Evolutionary conservation across 2,888 invertebrate species (phyloP), one percentile per base, ranked within the genome.

Genomic region (Cremastinae sp.): DNA sequence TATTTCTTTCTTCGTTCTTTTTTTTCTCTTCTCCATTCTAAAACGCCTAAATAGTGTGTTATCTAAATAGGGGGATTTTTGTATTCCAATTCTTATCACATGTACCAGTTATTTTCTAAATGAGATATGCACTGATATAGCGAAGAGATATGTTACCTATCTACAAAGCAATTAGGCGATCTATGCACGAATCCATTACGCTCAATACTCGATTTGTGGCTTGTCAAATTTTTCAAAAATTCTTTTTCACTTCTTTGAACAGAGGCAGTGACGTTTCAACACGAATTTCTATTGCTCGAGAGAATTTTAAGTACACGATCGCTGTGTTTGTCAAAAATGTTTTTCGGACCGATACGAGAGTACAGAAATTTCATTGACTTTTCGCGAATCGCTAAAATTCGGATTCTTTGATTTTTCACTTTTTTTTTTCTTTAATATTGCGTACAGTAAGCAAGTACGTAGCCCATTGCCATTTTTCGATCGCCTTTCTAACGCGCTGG

Each of bases 91-190:
- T 41, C 8, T 64, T 64, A 75, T 78, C 77, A 78, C 73, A 69
- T 78, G 71, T 74, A 79, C 72, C 53, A 78, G 72, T 74, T 70
- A 72, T 66, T 73, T 64, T 71, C 62, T 77, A 74, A 73, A 76
- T 65, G 68, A 72, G 81, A 81, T 80, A 81, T 81, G 80, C 78
- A 77, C 58, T 77, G 77, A 47, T 61, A 79, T 78, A 81, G 80
- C 78, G 71, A 78, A 76, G 75, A 79, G 81, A 81, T 80, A 81
- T 81, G 79, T 66, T 70, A 62, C 38, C 70, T 81, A 80, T 80
- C 81, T 81, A 81, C 68, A 61, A 81, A 80, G 79, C 79, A 71
- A 78, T 73, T 77, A 74, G 74, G 77, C 74, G 64, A 78, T 72
- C 62, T 75, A 78, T 47, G 43, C 34, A 58, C 68, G 65, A 49